These are phyloP conservation scores for Bombycilla garrulus DNA, from an alignment of 2,113 vertebrate genomes.

Conservation along the genomic window DNA sequence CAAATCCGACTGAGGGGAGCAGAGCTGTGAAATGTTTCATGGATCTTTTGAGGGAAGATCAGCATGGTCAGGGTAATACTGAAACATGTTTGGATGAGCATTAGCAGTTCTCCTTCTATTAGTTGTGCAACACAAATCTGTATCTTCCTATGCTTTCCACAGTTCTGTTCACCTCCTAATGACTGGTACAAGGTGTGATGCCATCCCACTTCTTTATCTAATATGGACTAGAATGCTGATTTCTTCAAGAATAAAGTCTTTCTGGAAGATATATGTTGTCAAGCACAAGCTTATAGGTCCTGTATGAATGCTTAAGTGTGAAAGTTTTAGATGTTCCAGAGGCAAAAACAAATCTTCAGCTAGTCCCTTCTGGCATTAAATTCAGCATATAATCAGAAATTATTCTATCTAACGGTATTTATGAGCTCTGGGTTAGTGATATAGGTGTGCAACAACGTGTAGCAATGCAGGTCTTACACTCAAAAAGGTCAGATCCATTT, in stretches of 20 bases:
- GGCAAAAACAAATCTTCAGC: background rate
- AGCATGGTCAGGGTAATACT: background rate
- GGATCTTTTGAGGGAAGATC: background rate
- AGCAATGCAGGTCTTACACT: background rate
- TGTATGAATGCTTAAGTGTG: background rate
- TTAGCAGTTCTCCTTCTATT: background rate
- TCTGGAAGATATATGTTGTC: background rate
- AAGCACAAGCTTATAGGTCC: background rate
- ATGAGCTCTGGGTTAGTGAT: background rate
- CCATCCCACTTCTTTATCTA: background rate
- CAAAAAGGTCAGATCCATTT: background rate
- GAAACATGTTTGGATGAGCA: background rate
- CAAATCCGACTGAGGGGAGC: background rate
- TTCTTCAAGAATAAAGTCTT: background rate
- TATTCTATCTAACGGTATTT: background rate
- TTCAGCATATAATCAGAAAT: background rate
- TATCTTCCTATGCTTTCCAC: background rate
- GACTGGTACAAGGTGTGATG: background rate
- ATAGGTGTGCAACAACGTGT: background rate
- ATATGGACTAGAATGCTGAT: background rate
- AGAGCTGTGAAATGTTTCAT: background rate
- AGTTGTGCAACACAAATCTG: background rate
- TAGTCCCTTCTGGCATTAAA: background rate
- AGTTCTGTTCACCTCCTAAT: background rate
- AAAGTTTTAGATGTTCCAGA: background rate